Evolutionary conservation across 2,797 vertebrate genomes (phyloP).

Genomic region (Sarcoramphus papa): DNA sequence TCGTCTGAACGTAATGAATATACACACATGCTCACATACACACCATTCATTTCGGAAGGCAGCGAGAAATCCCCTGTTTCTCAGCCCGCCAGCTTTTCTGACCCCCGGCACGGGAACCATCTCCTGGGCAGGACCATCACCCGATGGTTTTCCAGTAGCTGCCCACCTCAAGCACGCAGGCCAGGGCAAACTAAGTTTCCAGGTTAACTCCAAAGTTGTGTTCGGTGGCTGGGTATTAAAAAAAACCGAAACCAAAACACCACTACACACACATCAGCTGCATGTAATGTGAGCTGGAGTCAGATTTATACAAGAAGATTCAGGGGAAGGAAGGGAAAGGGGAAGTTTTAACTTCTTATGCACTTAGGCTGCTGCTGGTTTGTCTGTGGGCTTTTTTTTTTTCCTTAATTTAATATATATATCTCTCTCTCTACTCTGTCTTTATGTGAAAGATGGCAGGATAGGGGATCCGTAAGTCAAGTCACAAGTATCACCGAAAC

Average conservation of each 20-base stretch:
- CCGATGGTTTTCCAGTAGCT: background rate
- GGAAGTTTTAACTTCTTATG: background rate
- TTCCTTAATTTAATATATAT: background rate
- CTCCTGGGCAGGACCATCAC: background rate
- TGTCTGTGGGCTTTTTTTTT: background rate
- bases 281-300: background rate
- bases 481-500: background rate
- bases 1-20: conserved; percentile 57
- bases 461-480: background rate
- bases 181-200: background rate
- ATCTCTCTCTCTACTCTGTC: background rate
- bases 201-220: background rate
- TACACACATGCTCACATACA: conserved; percentile 31
- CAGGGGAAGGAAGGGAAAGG: background rate
- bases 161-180: background rate
- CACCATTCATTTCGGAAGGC: background rate
- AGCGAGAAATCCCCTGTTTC: background rate
- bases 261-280: background rate
- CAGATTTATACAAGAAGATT: background rate
- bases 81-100: background rate
- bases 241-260: background rate
- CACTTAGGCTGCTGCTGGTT: background rate
- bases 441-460: background rate
- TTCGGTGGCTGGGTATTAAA: background rate
- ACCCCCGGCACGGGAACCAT: background rate